Conservation (phyloP, 2,113 vertebrate genomes). For the Thymallus thymallus region DNA sequence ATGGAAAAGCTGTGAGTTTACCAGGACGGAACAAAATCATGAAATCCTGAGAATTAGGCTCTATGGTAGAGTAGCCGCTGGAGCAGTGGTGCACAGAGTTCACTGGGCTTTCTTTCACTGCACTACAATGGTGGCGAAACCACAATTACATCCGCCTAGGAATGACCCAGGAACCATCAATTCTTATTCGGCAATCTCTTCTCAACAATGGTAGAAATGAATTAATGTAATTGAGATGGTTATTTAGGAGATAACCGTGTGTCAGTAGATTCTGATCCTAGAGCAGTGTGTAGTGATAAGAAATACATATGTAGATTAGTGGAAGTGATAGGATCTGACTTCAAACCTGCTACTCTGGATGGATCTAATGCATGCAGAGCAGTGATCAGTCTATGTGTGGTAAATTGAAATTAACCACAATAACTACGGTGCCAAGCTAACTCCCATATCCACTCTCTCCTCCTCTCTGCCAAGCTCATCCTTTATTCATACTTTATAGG, state of each 20-base stretch:
- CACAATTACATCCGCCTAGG: not conserved
- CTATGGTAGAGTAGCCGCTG: not conserved
- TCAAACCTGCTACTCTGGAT: not conserved
- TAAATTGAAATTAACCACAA: not conserved
- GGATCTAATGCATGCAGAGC: constrained; percentile 1
- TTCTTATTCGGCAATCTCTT: too few species aligned
- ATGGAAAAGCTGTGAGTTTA: constrained; percentile 55
- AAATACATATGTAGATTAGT: not conserved
- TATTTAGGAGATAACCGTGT: too few species aligned
- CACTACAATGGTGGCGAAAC: not conserved
- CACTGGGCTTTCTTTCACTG: not conserved
- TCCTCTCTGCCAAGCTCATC: too few species aligned
- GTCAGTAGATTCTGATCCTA: not conserved
- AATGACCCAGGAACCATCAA: too few species aligned
- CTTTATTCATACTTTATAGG: too few species aligned
- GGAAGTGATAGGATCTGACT: constrained; percentile 8
- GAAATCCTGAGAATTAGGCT: not conserved
- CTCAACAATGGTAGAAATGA: too few species aligned
- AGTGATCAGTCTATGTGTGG: not conserved
- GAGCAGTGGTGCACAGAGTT: not conserved
- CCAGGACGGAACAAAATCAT: not conserved
- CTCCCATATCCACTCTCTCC: too few species aligned
- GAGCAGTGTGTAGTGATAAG: not conserved
- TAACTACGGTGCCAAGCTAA: too few species aligned
- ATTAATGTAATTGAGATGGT: too few species aligned